Base-by-base conservation (phyloP, 2,113 vertebrate genomes). In the Podarcis muralis region DNA sequence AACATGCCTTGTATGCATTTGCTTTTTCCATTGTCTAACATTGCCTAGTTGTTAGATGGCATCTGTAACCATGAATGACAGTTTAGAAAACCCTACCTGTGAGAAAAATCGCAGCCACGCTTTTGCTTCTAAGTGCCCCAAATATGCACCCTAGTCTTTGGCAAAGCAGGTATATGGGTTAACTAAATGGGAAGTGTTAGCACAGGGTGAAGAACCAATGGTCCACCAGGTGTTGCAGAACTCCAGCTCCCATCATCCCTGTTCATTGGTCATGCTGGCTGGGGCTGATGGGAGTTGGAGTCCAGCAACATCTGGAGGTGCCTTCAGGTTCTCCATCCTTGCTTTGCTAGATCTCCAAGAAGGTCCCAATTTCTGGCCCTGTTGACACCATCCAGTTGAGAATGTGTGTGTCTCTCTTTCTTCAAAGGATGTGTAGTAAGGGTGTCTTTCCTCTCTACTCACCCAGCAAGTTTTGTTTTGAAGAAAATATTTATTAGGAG, bases 401-500 rank as follows among this genome's bases (percentile, higher is more conserved):
- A 62, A 62, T 62, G 59, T 0, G 15, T 62, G 18, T 15, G 3
- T 62, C 15, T 62, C 16, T 83, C 6, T 69, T 30, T 80, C 91
- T 91, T 91, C 87, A 20, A 69, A 89, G 88, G 69, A 65, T 23
- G 20, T 80, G 5, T 35, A 4, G 0, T 8, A 68, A 91, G 62
- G 68, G 43, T 3, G 81, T 79, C 84, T 74, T 90, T 93, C 87
- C 37, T 78, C 66, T 62, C 71, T 53, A 84, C 78, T 83, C 86
- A 69, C 84, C 78, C 68, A 48, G 43, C 71, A 71, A 48, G 30
- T 53, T 90, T 91, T 93, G 72, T 90, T 94, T 89, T 87, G 91
- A 91, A 95, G 89, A 90, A 91, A 90, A 92, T 92, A 92, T 93
- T 95, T 93, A 94, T 95, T 92, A 85, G 90, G 89, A 92, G 87